Evolutionary conservation across 2,888 invertebrate genomes (phyloP), one percentile per base, ranked within the genome.

Genomic region (Ochropacha duplaris): DNA sequence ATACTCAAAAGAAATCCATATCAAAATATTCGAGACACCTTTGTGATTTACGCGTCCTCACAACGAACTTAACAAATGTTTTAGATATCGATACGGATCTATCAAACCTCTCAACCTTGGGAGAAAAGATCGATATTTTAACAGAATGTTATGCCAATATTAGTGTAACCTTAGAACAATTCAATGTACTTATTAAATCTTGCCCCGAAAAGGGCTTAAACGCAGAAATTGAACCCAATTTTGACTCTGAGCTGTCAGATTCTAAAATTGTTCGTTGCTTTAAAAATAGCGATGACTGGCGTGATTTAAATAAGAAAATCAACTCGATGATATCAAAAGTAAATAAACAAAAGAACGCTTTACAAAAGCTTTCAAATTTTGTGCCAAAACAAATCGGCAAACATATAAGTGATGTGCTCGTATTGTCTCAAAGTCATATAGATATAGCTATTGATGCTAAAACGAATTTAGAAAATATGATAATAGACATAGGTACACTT

Each of bases 131-230:
- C 1, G 74, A 87, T 4, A 79, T 85, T 11, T 77, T 95, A 0
- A 90, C 84, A 44, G 86, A 93, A 54, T 83, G 94, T 56, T 86
- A 94, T 59, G 91, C 93, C 1, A 91, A 93, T 56, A 76, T 91
- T 8, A 82, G 90, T 44, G 88, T 94, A 57, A 88, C 95, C 11
- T 84, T 96, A 24, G 94, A 95, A 65, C 97, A 98, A 76, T 95
- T 96, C 69, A 85, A 91, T 58, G 81, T 96, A 1, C 86, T 97
- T 22, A 78, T 97, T 0, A 93, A 95, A 71, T 94, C 90, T 0
- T 82, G 84, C 34, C 93, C 93, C 19, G 88, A 87, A 65, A 75
- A 78, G 61, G 71, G 63, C 2, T 24, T 86, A 0, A 66, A 69
- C 44, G 59, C 74, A 1, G 75, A 78, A 58, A 68, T 67, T 3